A percentile compares a stretch with the other conserved stretches of the same genome.
phyloP scores from a whole-genome alignment of 2,113 vertebrate genomes.

The Anser cygnoides region DNA sequence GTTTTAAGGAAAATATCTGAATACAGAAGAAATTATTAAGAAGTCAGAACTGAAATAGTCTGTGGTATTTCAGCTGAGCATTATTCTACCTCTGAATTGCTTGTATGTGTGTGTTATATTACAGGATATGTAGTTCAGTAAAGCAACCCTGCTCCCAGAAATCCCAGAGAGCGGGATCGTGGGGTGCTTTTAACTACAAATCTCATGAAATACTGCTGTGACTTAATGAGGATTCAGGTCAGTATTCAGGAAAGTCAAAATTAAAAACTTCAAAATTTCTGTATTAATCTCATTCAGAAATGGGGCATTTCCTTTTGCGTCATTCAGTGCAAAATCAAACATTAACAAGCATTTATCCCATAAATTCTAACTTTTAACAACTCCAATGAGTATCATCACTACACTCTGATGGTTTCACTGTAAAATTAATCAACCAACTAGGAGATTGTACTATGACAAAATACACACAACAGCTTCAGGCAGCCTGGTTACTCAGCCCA shows the following conservation, averaged over 20 bases:
- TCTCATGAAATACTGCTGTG: neutral
- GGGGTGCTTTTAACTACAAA: neutral
- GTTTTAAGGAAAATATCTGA: neutral
- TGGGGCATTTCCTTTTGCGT: neutral
- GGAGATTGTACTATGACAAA: neutral
- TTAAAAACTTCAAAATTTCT: neutral
- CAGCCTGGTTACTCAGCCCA: neutral
- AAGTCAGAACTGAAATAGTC: neutral
- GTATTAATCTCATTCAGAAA: neutral
- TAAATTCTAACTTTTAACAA: neutral
- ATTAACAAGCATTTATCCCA: neutral
- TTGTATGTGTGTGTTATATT: neutral
- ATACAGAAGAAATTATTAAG: neutral
- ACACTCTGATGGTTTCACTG: neutral
- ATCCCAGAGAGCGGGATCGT: rapidly evolving
- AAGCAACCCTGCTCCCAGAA: neutral
- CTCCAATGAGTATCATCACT: neutral
- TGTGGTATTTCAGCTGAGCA: neutral
- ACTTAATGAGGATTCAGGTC: neutral
- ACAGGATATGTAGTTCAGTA: neutral
- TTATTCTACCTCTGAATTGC: neutral
- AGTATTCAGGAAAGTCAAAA: neutral
- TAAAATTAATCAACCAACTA: neutral
- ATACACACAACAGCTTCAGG: neutral
- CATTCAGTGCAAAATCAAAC: neutral